Conservation (phyloP, 2,113 vertebrate species). For the Menidia beryllina region DNA sequence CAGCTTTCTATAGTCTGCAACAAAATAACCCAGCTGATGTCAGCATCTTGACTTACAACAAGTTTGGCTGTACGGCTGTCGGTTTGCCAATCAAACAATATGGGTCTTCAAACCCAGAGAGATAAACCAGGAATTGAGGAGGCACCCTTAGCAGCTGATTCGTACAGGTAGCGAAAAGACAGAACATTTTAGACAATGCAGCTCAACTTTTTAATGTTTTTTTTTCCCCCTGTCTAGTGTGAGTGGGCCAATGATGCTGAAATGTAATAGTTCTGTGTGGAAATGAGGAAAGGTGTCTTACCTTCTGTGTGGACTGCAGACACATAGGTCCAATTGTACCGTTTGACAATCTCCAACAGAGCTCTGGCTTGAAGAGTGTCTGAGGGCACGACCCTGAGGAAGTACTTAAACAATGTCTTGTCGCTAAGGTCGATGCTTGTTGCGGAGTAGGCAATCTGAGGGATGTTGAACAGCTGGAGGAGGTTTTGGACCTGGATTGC, state of each 20-base stretch:
- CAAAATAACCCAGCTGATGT: neutral
- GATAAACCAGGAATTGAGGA: no score
- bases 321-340: conserved; percentile 97
- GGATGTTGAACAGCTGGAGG: conserved; percentile 96
- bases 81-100: no score
- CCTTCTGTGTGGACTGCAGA: conserved; percentile 96
- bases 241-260: neutral
- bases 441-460: conserved; percentile 94
- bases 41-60: neutral
- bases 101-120: neutral
- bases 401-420: conserved; percentile 96
- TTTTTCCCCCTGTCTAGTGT: no score
- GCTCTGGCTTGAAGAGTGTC: conserved; percentile 93
- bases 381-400: conserved; percentile 93
- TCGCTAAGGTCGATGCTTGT: conserved; percentile 96
- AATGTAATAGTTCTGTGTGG: neutral
- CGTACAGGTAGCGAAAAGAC: neutral
- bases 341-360: conserved; percentile 93
- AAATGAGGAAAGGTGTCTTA: conserved; percentile 71
- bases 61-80: neutral
- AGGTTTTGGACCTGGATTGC: conserved; percentile 97
- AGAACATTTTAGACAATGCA: neutral
- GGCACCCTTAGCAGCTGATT: neutral
- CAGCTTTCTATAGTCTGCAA: neutral
- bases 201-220: neutral